phyloP scores from a whole-genome alignment of 2,888 invertebrate genomes.

The Spisula subtruncata region DNA sequence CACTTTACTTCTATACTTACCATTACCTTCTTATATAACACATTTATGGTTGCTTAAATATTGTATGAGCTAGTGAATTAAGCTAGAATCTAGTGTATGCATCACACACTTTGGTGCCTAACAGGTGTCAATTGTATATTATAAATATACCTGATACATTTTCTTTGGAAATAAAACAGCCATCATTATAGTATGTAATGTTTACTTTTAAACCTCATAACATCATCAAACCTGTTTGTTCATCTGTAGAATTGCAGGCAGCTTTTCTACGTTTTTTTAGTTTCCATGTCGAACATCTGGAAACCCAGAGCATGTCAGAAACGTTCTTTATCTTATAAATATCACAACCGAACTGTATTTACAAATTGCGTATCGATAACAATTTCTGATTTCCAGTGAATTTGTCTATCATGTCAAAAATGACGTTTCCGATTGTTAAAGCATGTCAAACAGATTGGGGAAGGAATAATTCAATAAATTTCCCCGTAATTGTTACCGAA shows the following conservation, averaged over 20 bases:
- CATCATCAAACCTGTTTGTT: slow-evolving; percentile 25
- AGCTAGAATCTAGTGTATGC: too few relatives aligned
- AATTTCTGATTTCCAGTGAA: not conserved
- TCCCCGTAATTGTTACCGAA: not conserved
- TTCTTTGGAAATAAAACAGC: not conserved
- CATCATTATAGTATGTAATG: slow-evolving; percentile 23
- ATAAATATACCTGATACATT: not conserved
- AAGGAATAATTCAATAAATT: not conserved
- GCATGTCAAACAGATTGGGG: slow-evolving; percentile 6
- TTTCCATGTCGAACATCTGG: slow-evolving; percentile 42
- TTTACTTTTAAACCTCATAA: slow-evolving; percentile 6
- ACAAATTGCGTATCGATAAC: not conserved
- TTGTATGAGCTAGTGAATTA: too few relatives aligned
- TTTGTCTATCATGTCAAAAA: slow-evolving; percentile 26
- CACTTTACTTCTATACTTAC: too few relatives aligned
- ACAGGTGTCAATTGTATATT: not conserved
- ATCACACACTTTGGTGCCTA: not conserved
- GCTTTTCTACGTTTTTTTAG: not conserved
- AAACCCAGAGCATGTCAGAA: slow-evolving; percentile 41
- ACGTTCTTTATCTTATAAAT: not conserved
- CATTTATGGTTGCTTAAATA: too few relatives aligned
- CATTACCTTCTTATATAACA: too few relatives aligned
- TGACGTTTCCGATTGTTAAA: slow-evolving; percentile 4
- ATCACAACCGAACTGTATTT: not conserved
- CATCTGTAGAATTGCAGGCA: not conserved